Conservation (phyloP, 2,797 vertebrate species). For the Periparus ater region DNA sequence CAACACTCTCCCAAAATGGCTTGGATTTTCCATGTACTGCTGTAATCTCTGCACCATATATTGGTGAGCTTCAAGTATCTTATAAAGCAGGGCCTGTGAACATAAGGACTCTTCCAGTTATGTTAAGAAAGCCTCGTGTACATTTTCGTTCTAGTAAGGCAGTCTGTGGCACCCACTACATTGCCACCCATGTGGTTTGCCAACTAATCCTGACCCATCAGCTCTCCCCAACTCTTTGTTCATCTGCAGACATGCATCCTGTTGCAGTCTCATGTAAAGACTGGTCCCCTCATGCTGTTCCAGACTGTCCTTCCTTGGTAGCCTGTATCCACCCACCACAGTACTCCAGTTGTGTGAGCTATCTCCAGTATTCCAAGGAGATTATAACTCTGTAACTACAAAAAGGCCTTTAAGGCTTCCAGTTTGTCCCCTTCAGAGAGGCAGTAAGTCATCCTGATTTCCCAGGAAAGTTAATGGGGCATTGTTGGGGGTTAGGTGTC, state of each 20-base stretch:
- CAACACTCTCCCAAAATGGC: background rate
- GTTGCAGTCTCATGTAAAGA: background rate
- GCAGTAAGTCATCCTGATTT: background rate
- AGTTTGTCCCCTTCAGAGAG: background rate
- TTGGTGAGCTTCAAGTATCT: background rate
- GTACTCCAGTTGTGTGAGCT: background rate
- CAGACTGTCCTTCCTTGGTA: background rate
- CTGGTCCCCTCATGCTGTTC: background rate
- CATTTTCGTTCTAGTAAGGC: background rate
- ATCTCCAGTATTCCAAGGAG: background rate
- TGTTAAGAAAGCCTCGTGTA: background rate
- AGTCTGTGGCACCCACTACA: background rate
- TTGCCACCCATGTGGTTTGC: background rate
- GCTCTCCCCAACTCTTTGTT: background rate
- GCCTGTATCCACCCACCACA: background rate
- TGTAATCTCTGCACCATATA: background rate
- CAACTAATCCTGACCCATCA: background rate
- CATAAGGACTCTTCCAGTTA: background rate
- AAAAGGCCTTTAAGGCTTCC: background rate
- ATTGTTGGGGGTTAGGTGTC: too few species aligned
- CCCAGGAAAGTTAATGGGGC: background rate
- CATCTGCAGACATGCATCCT: accelerated
- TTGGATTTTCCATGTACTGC: background rate
- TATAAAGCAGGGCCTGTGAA: background rate
- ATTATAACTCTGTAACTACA: background rate